These are phyloP conservation scores for Amphiprion ocellaris DNA, from an alignment of 2,113 vertebrate species.

Conservation along the genomic window DNA sequence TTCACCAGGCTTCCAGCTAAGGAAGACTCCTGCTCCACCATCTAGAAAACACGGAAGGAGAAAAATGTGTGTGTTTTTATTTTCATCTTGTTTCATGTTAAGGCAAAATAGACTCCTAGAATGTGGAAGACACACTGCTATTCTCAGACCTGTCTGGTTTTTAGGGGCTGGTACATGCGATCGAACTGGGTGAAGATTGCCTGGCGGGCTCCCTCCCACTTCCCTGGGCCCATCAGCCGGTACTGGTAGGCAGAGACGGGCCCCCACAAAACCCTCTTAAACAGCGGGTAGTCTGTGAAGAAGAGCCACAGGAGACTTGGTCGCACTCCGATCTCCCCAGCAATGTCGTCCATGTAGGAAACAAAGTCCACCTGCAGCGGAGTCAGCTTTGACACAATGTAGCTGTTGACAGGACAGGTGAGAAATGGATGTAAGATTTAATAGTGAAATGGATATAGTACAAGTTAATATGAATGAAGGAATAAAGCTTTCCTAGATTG, in stretches of 20 bases:
- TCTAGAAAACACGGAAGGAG: neutral
- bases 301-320: conserved; percentile 83
- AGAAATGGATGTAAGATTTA: neutral
- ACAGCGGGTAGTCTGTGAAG: conserved; percentile 84
- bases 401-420: conserved; percentile 58
- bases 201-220: conserved; percentile 84
- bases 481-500: no score
- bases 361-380: conserved; percentile 86
- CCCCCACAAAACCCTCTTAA: conserved; percentile 83
- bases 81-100: neutral
- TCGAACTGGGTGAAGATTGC: conserved; percentile 88
- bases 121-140: neutral
- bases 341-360: conserved; percentile 86
- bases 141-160: conserved; percentile 72
- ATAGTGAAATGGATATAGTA: neutral
- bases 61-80: neutral
- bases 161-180: conserved; percentile 75
- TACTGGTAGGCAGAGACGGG: conserved; percentile 88
- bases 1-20: neutral
- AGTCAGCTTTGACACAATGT: conserved; percentile 71
- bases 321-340: conserved; percentile 79
- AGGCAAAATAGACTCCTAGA: neutral
- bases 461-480: neutral
- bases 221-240: conserved; percentile 83
- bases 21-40: conserved; percentile 22